These are phyloP conservation scores for Selenia dentaria DNA, from an alignment of 2,888 invertebrate genomes.

Conservation along the genomic window DNA sequence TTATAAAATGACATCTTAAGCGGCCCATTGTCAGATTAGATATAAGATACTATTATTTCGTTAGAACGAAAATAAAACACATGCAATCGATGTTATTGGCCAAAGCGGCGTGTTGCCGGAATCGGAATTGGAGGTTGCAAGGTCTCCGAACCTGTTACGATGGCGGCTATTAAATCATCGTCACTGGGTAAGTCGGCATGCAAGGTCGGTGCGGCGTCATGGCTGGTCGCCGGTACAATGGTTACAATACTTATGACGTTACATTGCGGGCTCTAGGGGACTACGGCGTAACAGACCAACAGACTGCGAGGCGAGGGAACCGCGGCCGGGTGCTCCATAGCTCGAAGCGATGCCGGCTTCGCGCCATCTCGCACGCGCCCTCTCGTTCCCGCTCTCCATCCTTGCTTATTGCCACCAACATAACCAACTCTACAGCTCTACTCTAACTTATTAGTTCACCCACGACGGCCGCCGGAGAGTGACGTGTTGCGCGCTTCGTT, in stretches of 20 bases:
- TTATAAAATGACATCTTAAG: too few species aligned
- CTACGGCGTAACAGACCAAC: background rate
- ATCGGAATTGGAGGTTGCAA: slow-evolving; percentile 21
- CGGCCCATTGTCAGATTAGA: too few species aligned
- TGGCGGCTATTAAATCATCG: slow-evolving; percentile 31
- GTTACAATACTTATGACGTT: background rate
- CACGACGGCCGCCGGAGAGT: slow-evolving; percentile 59
- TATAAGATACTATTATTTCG: too few species aligned
- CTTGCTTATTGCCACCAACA: slow-evolving; percentile 34
- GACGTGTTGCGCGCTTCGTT: slow-evolving; percentile 58
- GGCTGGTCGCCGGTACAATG: slow-evolving; percentile 3
- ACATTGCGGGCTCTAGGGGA: background rate
- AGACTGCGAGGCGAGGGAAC: background rate
- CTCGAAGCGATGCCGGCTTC: slow-evolving; percentile 1
- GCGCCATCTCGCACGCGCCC: slow-evolving; percentile 49
- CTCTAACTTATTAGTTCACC: slow-evolving; percentile 52
- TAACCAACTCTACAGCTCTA: too few species aligned
- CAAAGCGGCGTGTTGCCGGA: slow-evolving; percentile 7
- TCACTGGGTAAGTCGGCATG: slow-evolving; percentile 23
- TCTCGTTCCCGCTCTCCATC: slow-evolving; percentile 66
- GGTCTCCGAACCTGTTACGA: slow-evolving; percentile 27
- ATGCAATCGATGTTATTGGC: background rate
- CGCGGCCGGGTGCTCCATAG: background rate
- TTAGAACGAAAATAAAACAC: background rate
- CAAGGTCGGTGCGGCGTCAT: slow-evolving; percentile 27